phyloP scores from a whole-genome alignment of 1,140 invertebrate genomes.

The Diprion similis region DNA sequence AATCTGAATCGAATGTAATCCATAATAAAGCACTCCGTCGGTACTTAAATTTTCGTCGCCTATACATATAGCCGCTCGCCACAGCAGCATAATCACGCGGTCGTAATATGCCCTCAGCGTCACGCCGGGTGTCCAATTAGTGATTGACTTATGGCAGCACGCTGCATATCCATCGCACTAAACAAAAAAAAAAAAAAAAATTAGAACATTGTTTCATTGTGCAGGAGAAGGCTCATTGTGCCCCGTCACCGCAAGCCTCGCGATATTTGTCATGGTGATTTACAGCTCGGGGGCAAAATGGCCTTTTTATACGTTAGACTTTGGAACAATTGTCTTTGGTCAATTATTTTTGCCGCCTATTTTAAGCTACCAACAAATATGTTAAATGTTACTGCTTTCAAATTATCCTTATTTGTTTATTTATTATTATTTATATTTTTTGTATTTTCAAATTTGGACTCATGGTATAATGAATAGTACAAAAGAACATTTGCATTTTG shows the following conservation, averaged over 20 bases:
- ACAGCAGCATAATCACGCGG: too few species aligned
- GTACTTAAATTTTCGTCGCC: too few species aligned
- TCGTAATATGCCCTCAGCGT: neutral
- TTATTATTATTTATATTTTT: too few species aligned
- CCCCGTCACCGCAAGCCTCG: neutral
- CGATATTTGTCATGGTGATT: slow-evolving; percentile 2
- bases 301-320: neutral
- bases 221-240: neutral
- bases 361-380: too few species aligned
- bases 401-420: too few species aligned
- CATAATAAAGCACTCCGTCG: too few species aligned
- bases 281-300: neutral
- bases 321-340: neutral
- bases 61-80: too few species aligned
- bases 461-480: too few species aligned
- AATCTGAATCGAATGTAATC: too few species aligned
- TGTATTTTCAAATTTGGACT: too few species aligned
- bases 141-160: neutral
- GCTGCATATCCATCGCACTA: neutral
- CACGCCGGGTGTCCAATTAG: slow-evolving; percentile 1
- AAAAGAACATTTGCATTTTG: too few species aligned
- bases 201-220: neutral
- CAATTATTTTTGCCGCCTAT: neutral
- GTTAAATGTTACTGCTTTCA: too few species aligned
- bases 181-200: neutral